These are phyloP conservation scores for Euzetes globulus DNA, from an alignment of 2,888 invertebrate genomes.

Conservation along the genomic window DNA sequence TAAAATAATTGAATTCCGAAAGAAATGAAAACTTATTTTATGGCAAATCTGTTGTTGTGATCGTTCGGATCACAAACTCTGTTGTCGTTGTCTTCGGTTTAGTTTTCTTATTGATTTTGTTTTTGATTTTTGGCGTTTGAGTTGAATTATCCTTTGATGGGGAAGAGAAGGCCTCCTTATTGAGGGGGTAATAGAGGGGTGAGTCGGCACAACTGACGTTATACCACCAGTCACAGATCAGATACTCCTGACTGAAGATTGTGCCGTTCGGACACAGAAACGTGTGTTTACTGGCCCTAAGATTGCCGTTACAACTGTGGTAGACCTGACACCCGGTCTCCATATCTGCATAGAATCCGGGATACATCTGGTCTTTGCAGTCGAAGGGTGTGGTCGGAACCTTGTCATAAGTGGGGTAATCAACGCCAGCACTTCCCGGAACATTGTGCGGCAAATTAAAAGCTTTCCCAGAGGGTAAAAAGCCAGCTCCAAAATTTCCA, in stretches of 20 bases:
- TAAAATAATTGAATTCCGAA: background rate
- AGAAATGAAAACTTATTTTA: background rate
- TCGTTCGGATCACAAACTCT: conserved; percentile 23
- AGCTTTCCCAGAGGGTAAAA: conserved; percentile 9
- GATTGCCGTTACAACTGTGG: conserved; percentile 36
- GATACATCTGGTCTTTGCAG: conserved; percentile 27
- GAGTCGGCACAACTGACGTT: conserved; percentile 39
- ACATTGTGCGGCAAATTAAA: conserved; percentile 25
- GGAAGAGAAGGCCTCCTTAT: conserved; percentile 34
- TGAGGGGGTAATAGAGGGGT: conserved; percentile 27
- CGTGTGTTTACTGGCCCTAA: conserved; percentile 26
- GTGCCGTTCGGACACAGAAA: conserved; percentile 41
- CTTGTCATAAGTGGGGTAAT: conserved; percentile 35
- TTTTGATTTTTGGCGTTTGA: background rate
- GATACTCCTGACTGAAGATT: conserved; percentile 40
- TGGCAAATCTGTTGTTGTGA: conserved; percentile 18
- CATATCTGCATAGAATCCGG: conserved; percentile 36
- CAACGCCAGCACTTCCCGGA: conserved; percentile 35
- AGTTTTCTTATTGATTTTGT: background rate
- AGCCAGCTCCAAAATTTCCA: conserved; percentile 26
- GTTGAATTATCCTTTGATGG: background rate
- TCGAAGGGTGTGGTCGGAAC: conserved; percentile 34
- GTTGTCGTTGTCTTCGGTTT: conserved; percentile 21
- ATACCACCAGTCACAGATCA: conserved; percentile 42
- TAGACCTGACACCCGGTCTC: conserved; percentile 38